These are phyloP conservation scores for Rhinoraja longicauda DNA, from an alignment of 2,797 vertebrate genomes.

Conservation along the genomic window DNA sequence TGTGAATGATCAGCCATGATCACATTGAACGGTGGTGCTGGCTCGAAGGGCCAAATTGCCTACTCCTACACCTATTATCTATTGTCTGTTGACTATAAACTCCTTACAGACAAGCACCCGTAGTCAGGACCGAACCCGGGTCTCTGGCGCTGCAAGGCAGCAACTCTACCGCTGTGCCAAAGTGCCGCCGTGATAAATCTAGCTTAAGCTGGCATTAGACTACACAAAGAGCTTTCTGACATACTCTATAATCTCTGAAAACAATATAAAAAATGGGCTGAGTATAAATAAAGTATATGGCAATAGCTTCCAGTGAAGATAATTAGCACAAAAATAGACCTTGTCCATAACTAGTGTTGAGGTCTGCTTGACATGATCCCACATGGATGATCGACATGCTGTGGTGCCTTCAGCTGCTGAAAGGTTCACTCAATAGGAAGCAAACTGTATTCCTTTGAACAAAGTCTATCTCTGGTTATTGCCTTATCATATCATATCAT, in stretches of 20 bases:
- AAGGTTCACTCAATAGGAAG: not conserved
- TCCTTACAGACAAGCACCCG: too few relatives aligned
- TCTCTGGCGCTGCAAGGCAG: too few relatives aligned
- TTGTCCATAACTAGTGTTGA: not conserved
- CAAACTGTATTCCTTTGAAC: not conserved
- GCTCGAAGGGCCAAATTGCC: too few relatives aligned
- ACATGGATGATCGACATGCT: not conserved
- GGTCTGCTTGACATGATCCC: conserved; percentile 1
- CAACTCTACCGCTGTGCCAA: too few relatives aligned
- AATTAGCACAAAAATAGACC: not conserved
- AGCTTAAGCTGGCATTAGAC: not conserved
- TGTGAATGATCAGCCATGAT: too few relatives aligned
- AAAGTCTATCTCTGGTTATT: not conserved
- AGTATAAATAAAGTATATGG: not conserved
- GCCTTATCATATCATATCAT: too few relatives aligned
- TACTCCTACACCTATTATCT: too few relatives aligned
- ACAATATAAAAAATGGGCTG: not conserved
- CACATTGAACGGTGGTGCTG: too few relatives aligned
- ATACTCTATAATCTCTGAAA: too few relatives aligned
- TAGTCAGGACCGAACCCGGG: too few relatives aligned
- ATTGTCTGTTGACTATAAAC: too few relatives aligned
- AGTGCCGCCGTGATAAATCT: not conserved
- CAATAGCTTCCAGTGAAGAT: conserved; percentile 24
- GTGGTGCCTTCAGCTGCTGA: not conserved
- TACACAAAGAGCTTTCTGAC: not conserved